Evolutionary conservation across 1,140 invertebrate species (phyloP), one percentile per base, ranked within the genome.

Genomic region (Philotrypesis tridentata): DNA sequence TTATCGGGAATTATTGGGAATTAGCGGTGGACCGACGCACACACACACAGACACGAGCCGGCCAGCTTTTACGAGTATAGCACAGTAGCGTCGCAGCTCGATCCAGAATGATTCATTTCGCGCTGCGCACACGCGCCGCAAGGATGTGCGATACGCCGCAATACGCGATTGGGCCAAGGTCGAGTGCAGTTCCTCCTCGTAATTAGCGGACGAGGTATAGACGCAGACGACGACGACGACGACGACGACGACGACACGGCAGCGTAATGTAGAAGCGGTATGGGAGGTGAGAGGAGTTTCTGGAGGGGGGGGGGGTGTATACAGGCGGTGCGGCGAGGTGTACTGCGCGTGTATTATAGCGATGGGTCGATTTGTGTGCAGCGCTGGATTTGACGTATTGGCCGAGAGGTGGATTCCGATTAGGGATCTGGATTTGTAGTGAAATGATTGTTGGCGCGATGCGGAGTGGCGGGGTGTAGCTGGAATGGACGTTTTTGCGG

Each of bases 1-100:
- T 78, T 65, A 78, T 78, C 63, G 76, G 40, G 76, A 68, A 77
- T 67, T 79, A 79, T 79, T 71, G 77, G 77, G 77, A 71, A 79
- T 79, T 79, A 79, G 60, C 67, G 77, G 43, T 11, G 17, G 33
- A 68, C 43, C 40, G 67, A 70, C 77, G 37, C 48, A n/a, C n/a
- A n/a, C n/a, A n/a, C n/a, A n/a, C n/a, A n/a, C n/a, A n/a, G n/a
- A n/a, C n/a, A n/a, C n/a, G n/a, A n/a, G n/a, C n/a, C n/a, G n/a
- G 67, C 14, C 43, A 37, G 31, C 67, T 79, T 27, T 25, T 29
- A 65, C 25, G 61, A 25, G 61, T 8, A 11, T 61, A 65, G n/a
- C n/a, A n/a, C n/a, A n/a, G 40, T 25, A 29, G 61, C 27, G 61
- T 29, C 61, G n/a, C n/a, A 65, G 61, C 23, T 65, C n/a, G 25